Conservation (phyloP, 2,888 invertebrate genomes). For the Trilocha varians region DNA sequence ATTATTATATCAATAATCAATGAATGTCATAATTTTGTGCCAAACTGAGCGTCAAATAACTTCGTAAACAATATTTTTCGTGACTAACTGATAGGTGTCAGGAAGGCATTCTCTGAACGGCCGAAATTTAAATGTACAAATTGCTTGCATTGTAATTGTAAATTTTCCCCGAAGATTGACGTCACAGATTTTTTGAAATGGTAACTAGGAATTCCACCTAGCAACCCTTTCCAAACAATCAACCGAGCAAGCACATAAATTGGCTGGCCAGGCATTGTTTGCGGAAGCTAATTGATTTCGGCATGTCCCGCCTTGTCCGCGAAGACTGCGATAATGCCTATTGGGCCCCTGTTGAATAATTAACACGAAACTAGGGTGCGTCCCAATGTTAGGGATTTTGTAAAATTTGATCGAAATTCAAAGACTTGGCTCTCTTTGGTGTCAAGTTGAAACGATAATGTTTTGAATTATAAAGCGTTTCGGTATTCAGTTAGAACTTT, state of each 20-base stretch:
- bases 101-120: no score
- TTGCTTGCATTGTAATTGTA: no score
- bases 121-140: no score
- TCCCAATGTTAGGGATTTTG: conserved; percentile 5
- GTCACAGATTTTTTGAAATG: no score
- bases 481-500: no score
- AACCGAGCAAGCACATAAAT: conserved; percentile 38
- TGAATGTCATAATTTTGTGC: no score
- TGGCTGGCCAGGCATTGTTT: conserved; percentile 34
- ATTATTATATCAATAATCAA: no score
- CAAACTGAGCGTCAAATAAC: no score
- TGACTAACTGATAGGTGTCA: no score
- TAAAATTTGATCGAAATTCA: neutral
- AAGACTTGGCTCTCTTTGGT: neutral
- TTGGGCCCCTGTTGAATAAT: conserved; percentile 47
- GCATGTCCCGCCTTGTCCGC: conserved; percentile 25
- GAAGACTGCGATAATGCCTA: conserved; percentile 29
- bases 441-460: neutral
- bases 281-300: conserved; percentile 55
- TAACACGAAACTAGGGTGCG: conserved; percentile 47
- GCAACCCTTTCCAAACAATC: conserved; percentile 17
- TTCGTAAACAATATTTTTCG: no score
- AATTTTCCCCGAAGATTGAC: no score
- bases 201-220: no score
- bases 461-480: neutral